Percentiles rank a stretch among this genome's conserved stretches.
phyloP scores from a whole-genome alignment of 2,888 invertebrate genomes.

The Sminthurinus aureus region DNA sequence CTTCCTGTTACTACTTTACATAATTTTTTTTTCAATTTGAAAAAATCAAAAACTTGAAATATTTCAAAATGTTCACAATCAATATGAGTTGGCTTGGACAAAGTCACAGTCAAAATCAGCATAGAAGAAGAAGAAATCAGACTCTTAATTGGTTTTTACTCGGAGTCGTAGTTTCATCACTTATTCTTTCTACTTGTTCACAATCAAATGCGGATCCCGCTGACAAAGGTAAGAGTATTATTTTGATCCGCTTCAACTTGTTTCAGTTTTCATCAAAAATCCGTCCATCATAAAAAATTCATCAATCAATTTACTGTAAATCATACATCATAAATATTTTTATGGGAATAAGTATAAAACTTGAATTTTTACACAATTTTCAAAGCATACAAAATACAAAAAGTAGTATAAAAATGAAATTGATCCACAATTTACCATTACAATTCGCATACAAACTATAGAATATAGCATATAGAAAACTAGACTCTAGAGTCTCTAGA shows the following conservation, averaged over 20 bases:
- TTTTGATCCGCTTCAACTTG: not conserved
- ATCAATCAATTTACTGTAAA: not conserved
- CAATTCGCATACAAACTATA: no score
- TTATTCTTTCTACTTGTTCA: constrained; percentile 44
- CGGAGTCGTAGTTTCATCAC: constrained; percentile 42
- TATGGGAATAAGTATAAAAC: no score
- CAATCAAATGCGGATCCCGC: constrained; percentile 40
- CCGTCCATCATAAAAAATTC: not conserved
- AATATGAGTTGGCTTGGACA: constrained; percentile 31
- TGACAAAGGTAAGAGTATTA: constrained; percentile 33
- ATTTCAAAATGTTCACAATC: constrained; percentile 21
- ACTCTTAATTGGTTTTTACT: constrained; percentile 38
- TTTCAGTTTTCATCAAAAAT: constrained; percentile 5
- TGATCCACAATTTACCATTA: no score
- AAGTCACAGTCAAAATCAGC: not conserved
- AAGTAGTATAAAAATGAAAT: not conserved
- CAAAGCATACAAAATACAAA: no score
- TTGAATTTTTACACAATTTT: no score
- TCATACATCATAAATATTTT: not conserved
- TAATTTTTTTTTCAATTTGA: not conserved
- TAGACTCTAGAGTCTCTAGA: no score
- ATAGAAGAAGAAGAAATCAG: not conserved
- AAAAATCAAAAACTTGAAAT: not conserved
- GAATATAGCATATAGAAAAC: no score
- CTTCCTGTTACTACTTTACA: not conserved